Base-by-base conservation (phyloP, 2,888 invertebrate species). In the Autographa gamma region DNA sequence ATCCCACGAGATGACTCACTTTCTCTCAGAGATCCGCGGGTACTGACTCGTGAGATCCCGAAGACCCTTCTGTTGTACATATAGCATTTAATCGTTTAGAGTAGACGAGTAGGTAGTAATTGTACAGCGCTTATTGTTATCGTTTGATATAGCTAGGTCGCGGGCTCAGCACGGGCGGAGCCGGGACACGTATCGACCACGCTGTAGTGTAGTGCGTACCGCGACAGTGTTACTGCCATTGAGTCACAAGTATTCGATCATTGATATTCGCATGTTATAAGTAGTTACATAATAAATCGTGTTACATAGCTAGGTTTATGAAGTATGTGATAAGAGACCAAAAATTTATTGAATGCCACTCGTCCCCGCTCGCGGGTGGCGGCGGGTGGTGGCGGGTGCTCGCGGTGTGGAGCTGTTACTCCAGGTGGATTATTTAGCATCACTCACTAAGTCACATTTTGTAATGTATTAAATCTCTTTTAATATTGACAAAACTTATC, bases 71-170 rank as follows among this genome's bases (percentile, higher is more conserved):
- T 79, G 60, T 79, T 86, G 87, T 88, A 87, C 74, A 87, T 89
- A 87, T 79, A 83, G 80, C 77, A 71, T 71, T 69, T 76, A 81
- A 77, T 68, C 77, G 56, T 63, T 54, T 84, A 85, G 76, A 71
- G 63, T 81, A 81, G 80, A 66, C 67, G 41, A 68, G 61, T 90
- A 90, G 87, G 82, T 90, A 90, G 88, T 77, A 82, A 88, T 89
- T 90, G 88, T 89, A 89, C 88, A 88, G 89, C 80, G 86, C 86
- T 86, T 86, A 77, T 75, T 76, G 73, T 84, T 82, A 80, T 74
- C 43, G 60, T 71, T 73, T 69, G 68, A 71, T 72, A 64, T 79
- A 84, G 82, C 77, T 80, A 82, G 80, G 74, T 71, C 76, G 82
- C 69, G 71, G 65, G 65, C 56, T 67, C 65, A 69, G 63, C 62